Percentiles rank a stretch among this genome's conserved stretches.
These are phyloP conservation scores for Megalops cyprinoides DNA, from an alignment of 2,797 vertebrate genomes.

Conservation along the genomic window DNA sequence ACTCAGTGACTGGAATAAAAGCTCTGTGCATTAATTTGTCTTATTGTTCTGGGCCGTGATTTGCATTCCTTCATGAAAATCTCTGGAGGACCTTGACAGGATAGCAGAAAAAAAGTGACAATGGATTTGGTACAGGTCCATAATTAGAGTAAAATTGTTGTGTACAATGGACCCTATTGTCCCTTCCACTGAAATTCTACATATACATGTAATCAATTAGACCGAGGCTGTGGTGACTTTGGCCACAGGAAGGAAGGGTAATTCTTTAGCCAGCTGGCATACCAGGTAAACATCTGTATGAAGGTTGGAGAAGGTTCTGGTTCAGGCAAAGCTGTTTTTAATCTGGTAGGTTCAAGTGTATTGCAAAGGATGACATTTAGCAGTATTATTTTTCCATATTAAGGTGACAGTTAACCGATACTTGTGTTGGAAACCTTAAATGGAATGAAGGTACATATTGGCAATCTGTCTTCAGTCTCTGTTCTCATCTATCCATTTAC, in stretches of 20 bases:
- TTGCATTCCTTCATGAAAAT: conserved; percentile 16
- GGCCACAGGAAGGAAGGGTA: neutral
- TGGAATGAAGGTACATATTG: neutral
- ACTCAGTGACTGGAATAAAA: neutral
- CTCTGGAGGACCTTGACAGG: conserved; percentile 17
- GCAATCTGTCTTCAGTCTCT: conserved; percentile 19
- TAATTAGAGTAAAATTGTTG: conserved; percentile 18
- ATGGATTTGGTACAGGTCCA: conserved; percentile 15
- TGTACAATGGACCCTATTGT: neutral
- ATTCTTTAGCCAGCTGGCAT: too few relatives aligned
- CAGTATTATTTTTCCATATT: conserved; percentile 17
- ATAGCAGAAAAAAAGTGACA: neutral
- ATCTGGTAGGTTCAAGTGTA: neutral
- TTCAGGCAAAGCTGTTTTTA: conserved; percentile 5
- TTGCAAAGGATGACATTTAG: conserved; percentile 19
- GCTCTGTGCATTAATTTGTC: neutral
- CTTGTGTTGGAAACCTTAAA: conserved; percentile 20
- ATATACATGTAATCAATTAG: conserved; percentile 2
- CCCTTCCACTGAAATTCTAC: neutral
- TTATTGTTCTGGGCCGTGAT: neutral
- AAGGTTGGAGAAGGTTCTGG: conserved; percentile 1
- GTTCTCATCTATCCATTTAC: conserved; percentile 2
- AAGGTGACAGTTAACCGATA: conserved; percentile 24
- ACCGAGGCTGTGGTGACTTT: neutral
- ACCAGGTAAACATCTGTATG: neutral